Base-by-base conservation (phyloP, 2,113 vertebrate species). In the Saccopteryx leptura region DNA sequence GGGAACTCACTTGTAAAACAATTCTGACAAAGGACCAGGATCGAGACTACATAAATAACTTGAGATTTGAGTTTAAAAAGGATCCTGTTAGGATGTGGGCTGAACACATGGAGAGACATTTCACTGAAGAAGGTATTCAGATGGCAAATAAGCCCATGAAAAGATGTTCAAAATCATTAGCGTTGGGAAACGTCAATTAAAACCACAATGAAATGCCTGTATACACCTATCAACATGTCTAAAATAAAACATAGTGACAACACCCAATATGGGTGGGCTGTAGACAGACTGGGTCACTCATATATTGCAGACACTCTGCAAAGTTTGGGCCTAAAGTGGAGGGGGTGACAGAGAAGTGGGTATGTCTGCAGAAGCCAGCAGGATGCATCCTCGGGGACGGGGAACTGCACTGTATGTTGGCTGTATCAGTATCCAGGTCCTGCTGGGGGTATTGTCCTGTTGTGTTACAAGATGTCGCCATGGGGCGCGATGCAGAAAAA, bases 81-180 rank as follows among this genome's bases (percentile, higher is more conserved):
- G 89, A 56, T 83, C 50, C 56, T 86, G 54, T 87, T 86, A 90
- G 85, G 63, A 52, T 6, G 11, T 54, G 23, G 46, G 56, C 18
- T 74, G 60, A 93, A 93, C 33, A 94, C 54, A 65, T 26, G 50
- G 31, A 82, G 72, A 89, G 69, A 81, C 24, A 54, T 46, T 72
- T 39, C 19, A 46, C 5, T 3, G 24, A 66, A 60, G 81, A 90
- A 94, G 48, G 71, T 69, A 81, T 58, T 80, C 80, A 88, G 69
- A 79, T 92, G 84, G 63, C 56, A 87, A 60, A 82, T 4, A 63
- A 90, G 56, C 19, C 68, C n/a, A 48, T 33, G 26, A n/a, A 86
- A 82, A 96, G 68, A 79, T 50, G 31, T 11, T 56, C 5, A 14
- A 14, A 19, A 19, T 48, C 81, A 72, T 63, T 65, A 68, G 56